phyloP scores from a whole-genome alignment of 2,113 vertebrate species.

The Emydocephalus ijimae region DNA sequence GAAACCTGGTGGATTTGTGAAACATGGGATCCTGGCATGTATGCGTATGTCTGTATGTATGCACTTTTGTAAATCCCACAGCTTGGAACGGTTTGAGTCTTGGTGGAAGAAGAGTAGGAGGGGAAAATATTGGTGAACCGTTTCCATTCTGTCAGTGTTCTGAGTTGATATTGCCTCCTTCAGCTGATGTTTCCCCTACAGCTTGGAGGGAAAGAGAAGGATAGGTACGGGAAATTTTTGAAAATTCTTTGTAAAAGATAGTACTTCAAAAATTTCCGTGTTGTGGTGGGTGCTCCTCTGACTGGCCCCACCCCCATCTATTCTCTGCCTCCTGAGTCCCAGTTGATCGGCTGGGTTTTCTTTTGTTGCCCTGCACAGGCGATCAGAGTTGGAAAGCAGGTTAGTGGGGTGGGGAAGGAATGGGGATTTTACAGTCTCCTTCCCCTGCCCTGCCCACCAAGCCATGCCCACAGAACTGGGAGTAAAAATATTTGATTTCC shows the following conservation, averaged over 20 bases:
- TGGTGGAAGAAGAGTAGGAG: not conserved
- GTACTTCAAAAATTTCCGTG: not conserved
- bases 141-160: not conserved
- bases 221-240: not conserved
- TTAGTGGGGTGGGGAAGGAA: too few relatives aligned
- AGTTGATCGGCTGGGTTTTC: too few relatives aligned
- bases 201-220: not conserved
- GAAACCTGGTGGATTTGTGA: not conserved
- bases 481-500: too few relatives aligned
- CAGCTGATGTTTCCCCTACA: not conserved
- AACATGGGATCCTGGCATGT: not conserved
- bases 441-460: too few relatives aligned
- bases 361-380: too few relatives aligned
- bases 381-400: too few relatives aligned
- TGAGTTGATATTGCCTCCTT: not conserved
- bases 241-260: not conserved
- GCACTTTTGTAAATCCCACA: not conserved
- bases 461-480: too few relatives aligned
- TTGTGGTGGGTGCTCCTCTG: not conserved
- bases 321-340: too few relatives aligned
- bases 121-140: not conserved
- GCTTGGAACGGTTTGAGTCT: not conserved
- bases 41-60: not conserved
- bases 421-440: too few relatives aligned
- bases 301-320: too few relatives aligned